Base-by-base conservation (phyloP, 1,140 invertebrate species). In the Cotesia vestalis region DNA sequence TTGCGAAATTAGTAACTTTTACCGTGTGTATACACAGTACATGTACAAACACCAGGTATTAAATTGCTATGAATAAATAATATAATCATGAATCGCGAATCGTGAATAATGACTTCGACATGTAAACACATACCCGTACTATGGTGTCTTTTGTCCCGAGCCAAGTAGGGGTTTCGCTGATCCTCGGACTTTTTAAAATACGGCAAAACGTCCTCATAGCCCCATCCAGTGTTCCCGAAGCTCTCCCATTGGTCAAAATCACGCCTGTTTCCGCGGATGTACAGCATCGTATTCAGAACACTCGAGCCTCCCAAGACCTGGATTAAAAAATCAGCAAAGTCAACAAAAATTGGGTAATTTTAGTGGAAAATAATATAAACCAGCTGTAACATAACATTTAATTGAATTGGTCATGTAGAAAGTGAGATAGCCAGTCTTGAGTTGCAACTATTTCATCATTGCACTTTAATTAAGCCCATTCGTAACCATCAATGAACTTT, bases 201-300 rank as follows among this genome's bases (percentile, higher is more conserved):
- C 0, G 93, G 93, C 4, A 97, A 83, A 0, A 96, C 90, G 66
- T 96, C 93, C 59, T 96, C 91, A 83, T 93, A 98, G 1, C 92
- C 91, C 97, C 97, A 99, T 0, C 95, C 95, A 0, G 89, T 86
- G 79, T 97, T 97, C 0, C 97, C 96, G 53, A 95, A 90, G 0
- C 88, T 88, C 51, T 93, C 93, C 97, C 97, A 99, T 64, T 94
- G 89, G 82, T 98, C 94, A 79, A 91, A 99, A 82, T 98, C 96
- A 3, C 91, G 87, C 71, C 91, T 90, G 86, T 98, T 97, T 0
- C 97, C 97, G 70, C 97, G 88, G 4, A 98, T 92, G 82, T 98
- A 98, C 0, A 97, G 89, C 96, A 98, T 95, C 0, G 94, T 94
- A 75, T 95, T 96, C 0, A 95, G 83, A 0, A 95, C 94, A 12